Conservation (phyloP, 2,797 vertebrate genomes). For the Columba guinea region DNA sequence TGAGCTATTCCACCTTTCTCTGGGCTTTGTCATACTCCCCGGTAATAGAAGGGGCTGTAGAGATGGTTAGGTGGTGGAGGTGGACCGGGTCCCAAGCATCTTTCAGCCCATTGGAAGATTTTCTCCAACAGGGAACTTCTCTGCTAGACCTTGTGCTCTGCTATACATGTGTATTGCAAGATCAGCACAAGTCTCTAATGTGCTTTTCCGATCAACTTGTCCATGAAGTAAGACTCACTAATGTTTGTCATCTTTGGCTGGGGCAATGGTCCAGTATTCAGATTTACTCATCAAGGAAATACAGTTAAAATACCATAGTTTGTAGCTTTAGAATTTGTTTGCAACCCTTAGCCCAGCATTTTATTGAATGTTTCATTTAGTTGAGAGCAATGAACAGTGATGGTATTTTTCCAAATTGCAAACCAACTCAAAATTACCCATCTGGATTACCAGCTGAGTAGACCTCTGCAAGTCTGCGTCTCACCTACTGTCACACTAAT, state of each 20-base stretch:
- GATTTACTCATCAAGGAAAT: neutral
- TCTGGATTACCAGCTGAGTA: neutral
- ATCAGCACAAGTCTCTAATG: neutral
- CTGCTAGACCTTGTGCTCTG: neutral
- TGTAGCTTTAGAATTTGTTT: neutral
- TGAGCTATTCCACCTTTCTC: neutral
- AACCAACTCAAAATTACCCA: neutral
- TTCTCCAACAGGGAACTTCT: neutral
- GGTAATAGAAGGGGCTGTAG: neutral
- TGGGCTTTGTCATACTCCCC: neutral
- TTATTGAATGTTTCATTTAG: neutral
- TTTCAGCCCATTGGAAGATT: neutral
- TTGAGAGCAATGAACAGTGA: neutral
- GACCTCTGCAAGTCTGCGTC: neutral
- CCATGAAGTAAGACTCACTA: neutral
- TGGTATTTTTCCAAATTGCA: neutral
- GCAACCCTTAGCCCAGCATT: neutral
- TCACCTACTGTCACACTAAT: constrained; percentile 5
- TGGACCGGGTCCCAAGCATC: neutral
- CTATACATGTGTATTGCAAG: neutral
- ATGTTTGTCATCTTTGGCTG: neutral
- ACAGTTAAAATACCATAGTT: neutral
- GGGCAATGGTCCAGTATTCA: neutral
- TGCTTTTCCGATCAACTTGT: neutral
- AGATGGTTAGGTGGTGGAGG: neutral